Evolutionary conservation across 2,888 invertebrate genomes (phyloP).

Genomic region (Drosophila formosana): DNA sequence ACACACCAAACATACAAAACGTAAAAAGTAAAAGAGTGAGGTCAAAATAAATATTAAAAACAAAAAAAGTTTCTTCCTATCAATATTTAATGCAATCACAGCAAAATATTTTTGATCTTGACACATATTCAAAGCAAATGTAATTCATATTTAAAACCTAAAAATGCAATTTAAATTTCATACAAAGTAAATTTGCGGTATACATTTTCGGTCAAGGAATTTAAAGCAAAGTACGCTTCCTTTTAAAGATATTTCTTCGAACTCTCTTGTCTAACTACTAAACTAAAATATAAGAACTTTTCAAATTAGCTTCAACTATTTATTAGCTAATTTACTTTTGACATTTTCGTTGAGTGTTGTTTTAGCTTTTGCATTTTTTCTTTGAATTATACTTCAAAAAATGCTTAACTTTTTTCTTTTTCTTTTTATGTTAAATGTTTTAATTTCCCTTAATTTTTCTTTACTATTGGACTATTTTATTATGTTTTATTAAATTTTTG

Average conservation of each 20-base stretch:
- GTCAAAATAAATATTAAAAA: conserved; percentile 27
- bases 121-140: conserved; percentile 37
- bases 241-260: conserved; percentile 46
- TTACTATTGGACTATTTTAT: not conserved
- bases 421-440: conserved; percentile 53
- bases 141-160: conserved; percentile 15
- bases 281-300: conserved; percentile 42
- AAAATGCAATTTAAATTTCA: conserved; percentile 25
- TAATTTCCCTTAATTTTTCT: conserved; percentile 24
- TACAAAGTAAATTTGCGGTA: conserved; percentile 24
- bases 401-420: conserved; percentile 10
- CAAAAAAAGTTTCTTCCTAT: conserved; percentile 26
- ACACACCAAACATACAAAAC: conserved; percentile 42
- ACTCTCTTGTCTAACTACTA: conserved; percentile 62
- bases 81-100: conserved; percentile 13
- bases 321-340: conserved; percentile 40
- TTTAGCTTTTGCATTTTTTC: conserved; percentile 39
- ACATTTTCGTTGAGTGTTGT: conserved; percentile 52
- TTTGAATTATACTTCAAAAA: conserved; percentile 15
- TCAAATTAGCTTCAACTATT: conserved; percentile 55
- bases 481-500: conserved; percentile 21
- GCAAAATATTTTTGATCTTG: conserved; percentile 14
- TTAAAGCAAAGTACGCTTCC: conserved; percentile 64
- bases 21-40: conserved; percentile 36
- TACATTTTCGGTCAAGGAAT: conserved; percentile 51